Conservation (phyloP, 2,113 vertebrate species). For the Sprattus sprattus region DNA sequence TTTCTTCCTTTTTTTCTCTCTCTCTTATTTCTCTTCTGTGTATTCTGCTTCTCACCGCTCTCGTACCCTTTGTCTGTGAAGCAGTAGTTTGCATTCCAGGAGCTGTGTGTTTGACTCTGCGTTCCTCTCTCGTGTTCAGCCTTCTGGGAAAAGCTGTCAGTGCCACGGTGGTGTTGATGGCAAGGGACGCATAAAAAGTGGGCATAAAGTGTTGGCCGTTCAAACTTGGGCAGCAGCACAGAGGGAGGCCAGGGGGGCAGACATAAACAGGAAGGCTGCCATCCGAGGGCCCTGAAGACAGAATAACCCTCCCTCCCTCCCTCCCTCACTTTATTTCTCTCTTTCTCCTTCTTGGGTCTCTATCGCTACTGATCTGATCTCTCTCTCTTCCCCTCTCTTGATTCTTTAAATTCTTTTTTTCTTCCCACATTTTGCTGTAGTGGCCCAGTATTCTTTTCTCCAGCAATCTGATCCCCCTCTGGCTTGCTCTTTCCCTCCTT, state of each 20-base stretch:
- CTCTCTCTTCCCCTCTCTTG: too few relatives aligned
- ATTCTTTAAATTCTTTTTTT: too few relatives aligned
- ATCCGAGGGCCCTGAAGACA: not conserved
- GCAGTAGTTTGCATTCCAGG: not conserved
- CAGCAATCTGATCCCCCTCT: too few relatives aligned
- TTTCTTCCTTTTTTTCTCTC: not conserved
- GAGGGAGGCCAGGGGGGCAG: not conserved
- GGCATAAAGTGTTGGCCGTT: not conserved
- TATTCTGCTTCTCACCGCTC: not conserved
- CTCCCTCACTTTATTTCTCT: not conserved
- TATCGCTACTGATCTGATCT: too few relatives aligned
- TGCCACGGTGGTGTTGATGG: not conserved
- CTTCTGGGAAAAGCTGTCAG: conserved; percentile 2
- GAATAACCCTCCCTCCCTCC: not conserved
- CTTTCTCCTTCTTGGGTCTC: not conserved
- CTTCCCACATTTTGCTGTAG: too few relatives aligned
- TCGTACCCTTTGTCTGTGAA: not conserved
- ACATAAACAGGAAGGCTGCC: not conserved
- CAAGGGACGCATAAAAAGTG: not conserved
- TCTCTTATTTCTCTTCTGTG: not conserved
- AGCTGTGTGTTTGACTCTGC: not conserved
- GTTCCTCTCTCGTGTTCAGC: not conserved
- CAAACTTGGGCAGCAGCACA: not conserved
- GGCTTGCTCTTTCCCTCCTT: not conserved
- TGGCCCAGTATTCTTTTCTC: too few relatives aligned